Evolutionary conservation across 1,140 invertebrate genomes (phyloP), one percentile per base, ranked within the genome.

Genomic region (Sarcophaga peregrina): DNA sequence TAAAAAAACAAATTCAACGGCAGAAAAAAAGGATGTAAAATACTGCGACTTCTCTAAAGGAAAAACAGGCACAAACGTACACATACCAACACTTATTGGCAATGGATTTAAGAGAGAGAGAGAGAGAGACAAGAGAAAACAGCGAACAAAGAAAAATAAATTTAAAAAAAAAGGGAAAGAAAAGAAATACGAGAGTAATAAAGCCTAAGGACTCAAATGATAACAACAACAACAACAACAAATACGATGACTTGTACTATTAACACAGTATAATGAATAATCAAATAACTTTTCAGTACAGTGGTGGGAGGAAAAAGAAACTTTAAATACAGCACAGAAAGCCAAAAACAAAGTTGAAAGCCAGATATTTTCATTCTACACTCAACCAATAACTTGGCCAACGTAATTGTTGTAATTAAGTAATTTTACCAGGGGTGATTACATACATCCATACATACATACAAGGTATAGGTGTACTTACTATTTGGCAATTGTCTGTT

Each of bases 321-420:
- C 50, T 52, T 52, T 52, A 13, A n/a, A 13, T 52, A 52, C 8
- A 50, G 50, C 50, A 52, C 25, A 52, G 50, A 5, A 2, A 62
- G 15, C 11, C 54, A 62, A n/a, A 15, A 15, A 62, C 11, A 62
- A 11, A 62, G 13, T 58, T n/a, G 15, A n/a, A 37, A 58, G 54
- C 13, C 25, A 37, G 25, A 37, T 37, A 37, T 37, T 37, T 37
- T 37, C n/a, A 58, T 73, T 45, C 68, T 17, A 4, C 10, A 68
- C 1, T n/a, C 62, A 68, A 68, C 46, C n/a, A n/a, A 45, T 75
- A 75, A 75, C 37, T 9, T 75, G 73, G 45, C 73, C 73, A 47
- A 5, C 50, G 37, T 78, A 50, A 78, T 50, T 52, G 75, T 78
- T 78, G 20, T 52, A 78, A 78, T 50, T 78, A 52, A 78, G 75